phyloP scores from a whole-genome alignment of 92 coral and sea anemone species.

The Porites divaricata region DNA sequence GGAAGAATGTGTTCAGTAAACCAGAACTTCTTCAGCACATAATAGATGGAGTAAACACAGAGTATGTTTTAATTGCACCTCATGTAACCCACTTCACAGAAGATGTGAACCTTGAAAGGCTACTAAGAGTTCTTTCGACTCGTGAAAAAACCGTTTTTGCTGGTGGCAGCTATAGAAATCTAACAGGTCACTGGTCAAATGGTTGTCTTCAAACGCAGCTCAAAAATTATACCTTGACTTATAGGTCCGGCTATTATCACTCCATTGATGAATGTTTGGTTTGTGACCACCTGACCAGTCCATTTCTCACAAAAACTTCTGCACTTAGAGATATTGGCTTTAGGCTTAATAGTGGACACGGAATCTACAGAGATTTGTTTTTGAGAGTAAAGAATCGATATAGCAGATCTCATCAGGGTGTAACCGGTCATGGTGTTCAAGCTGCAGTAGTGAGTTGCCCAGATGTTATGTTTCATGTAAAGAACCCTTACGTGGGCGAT shows the following conservation, averaged over 20 bases:
- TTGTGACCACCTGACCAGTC: slow-evolving; percentile 74
- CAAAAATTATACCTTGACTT: slow-evolving; percentile 72
- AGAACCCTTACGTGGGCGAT: slow-evolving; percentile 11
- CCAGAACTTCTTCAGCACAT: slow-evolving; percentile 53
- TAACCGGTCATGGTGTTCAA: slow-evolving; percentile 41
- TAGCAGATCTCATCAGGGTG: slow-evolving; percentile 32
- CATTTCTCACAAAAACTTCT: slow-evolving; percentile 74
- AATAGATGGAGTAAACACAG: slow-evolving; percentile 64
- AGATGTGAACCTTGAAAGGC: slow-evolving; percentile 66
- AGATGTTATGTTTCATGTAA: slow-evolving; percentile 79
- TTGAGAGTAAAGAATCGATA: slow-evolving; percentile 58
- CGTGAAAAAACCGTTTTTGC: slow-evolving; percentile 59
- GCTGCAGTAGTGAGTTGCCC: slow-evolving; percentile 79
- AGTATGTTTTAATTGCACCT: slow-evolving; percentile 79
- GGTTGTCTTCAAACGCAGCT: slow-evolving; percentile 77
- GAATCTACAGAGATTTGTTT: slow-evolving; percentile 76
- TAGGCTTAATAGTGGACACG: slow-evolving; percentile 38
- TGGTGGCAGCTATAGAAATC: slow-evolving; percentile 76
- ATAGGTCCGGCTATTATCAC: slow-evolving; percentile 64
- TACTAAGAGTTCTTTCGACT: slow-evolving; percentile 72
- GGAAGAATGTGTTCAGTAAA: slow-evolving; percentile 18
- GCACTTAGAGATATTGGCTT: slow-evolving; percentile 52
- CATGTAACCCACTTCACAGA: slow-evolving; percentile 69
- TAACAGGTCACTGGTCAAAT: slow-evolving; percentile 77
- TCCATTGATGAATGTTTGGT: slow-evolving; percentile 79